Conservation (phyloP, 2,113 vertebrate genomes). For the Spheniscus mendiculus region DNA sequence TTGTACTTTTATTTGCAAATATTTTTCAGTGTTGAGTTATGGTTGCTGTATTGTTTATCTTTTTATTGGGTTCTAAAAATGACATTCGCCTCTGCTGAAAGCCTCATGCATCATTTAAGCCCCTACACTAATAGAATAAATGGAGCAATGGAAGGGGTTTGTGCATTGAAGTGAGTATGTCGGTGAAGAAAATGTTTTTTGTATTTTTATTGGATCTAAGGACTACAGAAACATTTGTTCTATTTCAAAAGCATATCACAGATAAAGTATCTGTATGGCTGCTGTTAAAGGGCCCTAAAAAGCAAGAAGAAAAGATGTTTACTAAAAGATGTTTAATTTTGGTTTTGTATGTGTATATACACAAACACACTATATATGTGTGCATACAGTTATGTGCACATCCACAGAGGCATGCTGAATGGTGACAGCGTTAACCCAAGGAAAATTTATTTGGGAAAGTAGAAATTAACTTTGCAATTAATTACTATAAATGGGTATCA, state of each 20-base stretch:
- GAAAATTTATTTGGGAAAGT: not conserved
- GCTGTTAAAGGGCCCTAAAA: not conserved
- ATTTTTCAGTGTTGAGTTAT: slow-evolving; percentile 32
- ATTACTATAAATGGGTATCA: not conserved
- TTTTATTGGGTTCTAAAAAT: slow-evolving; percentile 25
- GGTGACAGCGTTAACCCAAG: not conserved
- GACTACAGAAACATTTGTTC: not conserved
- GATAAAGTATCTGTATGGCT: not conserved
- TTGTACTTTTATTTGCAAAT: slow-evolving; percentile 17
- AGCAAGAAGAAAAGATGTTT: not conserved
- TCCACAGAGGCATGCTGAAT: not conserved
- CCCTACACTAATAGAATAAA: slow-evolving; percentile 45
- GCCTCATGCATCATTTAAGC: slow-evolving; percentile 37
- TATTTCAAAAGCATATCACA: not conserved
- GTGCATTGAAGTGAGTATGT: not conserved
- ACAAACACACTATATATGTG: not conserved
- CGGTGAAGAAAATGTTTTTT: not conserved
- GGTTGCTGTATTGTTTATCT: not conserved
- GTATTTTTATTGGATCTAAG: not conserved
- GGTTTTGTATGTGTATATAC: not conserved
- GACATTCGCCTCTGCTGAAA: slow-evolving; percentile 35
- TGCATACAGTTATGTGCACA: not conserved
- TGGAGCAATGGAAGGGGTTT: slow-evolving; percentile 1
- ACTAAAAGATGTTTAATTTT: not conserved
- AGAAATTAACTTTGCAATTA: not conserved